phyloP scores from a whole-genome alignment of 2,797 vertebrate genomes.

The Erpetoichthys calabaricus region DNA sequence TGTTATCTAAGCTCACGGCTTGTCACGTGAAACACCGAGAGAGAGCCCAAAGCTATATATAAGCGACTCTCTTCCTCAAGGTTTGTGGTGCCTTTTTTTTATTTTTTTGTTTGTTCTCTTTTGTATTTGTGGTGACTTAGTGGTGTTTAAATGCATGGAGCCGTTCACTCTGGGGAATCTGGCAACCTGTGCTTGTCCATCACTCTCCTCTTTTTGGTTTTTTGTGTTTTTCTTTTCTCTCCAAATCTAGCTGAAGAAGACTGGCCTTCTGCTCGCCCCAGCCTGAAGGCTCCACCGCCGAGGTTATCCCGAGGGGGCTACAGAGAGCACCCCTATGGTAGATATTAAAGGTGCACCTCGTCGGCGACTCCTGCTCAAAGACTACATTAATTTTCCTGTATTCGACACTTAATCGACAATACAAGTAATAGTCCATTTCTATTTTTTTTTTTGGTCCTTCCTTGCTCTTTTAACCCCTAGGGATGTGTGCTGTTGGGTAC shows the following conservation, averaged over 20 bases:
- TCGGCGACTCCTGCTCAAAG: slow-evolving; percentile 66
- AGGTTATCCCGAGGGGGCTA: slow-evolving; percentile 85
- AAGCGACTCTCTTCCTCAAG: no score
- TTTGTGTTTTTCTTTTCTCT: slow-evolving; percentile 10
- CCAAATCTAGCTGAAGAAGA: slow-evolving; percentile 72
- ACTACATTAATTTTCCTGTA: slow-evolving; percentile 56
- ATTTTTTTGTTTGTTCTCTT: no score
- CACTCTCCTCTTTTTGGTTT: no score
- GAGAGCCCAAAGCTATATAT: no score
- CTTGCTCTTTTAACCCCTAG: slow-evolving; percentile 31
- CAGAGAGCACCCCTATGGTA: slow-evolving; percentile 98
- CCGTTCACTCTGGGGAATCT: no score
- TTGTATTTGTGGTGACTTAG: no score
- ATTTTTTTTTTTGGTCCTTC: slow-evolving; percentile 26
- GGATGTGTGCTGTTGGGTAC: slow-evolving; percentile 51
- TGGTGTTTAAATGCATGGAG: no score
- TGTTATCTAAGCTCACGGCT: no score
- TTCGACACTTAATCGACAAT: slow-evolving; percentile 62
- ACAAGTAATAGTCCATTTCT: slow-evolving; percentile 71
- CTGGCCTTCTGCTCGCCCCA: slow-evolving; percentile 71
- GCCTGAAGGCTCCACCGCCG: slow-evolving; percentile 78
- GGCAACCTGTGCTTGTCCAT: no score
- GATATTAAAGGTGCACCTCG: slow-evolving; percentile 95
- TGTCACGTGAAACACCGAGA: no score
- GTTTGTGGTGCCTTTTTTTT: no score